phyloP scores from a whole-genome alignment of 2,113 vertebrate genomes.

The Cathartes aura region DNA sequence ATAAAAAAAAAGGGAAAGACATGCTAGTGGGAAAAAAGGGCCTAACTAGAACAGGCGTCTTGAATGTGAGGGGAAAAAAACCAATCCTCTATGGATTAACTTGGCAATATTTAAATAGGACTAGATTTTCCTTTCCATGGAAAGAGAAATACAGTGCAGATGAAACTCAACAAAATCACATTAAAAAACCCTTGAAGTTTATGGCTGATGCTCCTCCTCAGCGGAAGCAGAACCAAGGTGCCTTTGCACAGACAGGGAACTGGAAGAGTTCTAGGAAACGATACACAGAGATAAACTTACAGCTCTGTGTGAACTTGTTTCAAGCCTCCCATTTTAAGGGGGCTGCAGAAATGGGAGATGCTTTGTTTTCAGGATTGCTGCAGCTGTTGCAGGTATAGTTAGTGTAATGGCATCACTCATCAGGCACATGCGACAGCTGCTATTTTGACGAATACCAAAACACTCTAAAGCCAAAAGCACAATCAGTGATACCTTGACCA shows the following conservation, averaged over 20 bases:
- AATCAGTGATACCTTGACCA: not conserved
- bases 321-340: not conserved
- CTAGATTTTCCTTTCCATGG: not conserved
- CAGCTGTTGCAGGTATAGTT: not conserved
- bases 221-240: not conserved
- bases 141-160: not conserved
- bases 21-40: not conserved
- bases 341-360: not conserved
- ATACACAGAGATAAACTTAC: not conserved
- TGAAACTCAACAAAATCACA: not conserved
- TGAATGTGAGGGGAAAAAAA: not conserved
- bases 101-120: not conserved
- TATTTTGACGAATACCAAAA: not conserved
- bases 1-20: not conserved
- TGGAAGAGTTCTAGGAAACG: not conserved
- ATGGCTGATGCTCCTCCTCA: not conserved
- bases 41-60: not conserved
- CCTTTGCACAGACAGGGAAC: not conserved
- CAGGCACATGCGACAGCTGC: fast-evolving
- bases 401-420: not conserved
- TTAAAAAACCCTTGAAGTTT: not conserved
- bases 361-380: not conserved
- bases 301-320: not conserved
- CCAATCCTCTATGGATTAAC: not conserved
- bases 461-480: not conserved